Conservation (phyloP, 2,797 vertebrate genomes). For the Bradypus variegatus region DNA sequence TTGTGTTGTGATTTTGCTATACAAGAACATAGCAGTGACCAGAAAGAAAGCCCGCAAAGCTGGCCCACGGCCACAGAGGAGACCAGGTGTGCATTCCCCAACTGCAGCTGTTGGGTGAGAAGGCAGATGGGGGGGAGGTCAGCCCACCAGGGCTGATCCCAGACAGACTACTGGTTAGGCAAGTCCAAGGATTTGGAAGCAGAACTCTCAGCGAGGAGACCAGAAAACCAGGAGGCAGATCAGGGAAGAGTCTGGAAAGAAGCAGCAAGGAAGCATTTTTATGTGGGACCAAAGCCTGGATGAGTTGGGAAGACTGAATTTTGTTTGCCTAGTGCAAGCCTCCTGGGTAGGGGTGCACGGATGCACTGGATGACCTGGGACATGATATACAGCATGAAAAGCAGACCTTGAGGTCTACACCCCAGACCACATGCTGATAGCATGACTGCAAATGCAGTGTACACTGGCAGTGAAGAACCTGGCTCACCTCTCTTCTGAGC, state of each 20-base stretch:
- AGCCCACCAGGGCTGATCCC: too few relatives aligned
- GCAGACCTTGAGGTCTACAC: neutral
- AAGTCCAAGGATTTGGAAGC: neutral
- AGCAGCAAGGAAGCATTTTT: neutral
- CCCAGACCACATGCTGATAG: rapidly evolving
- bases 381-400: neutral
- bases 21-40: neutral
- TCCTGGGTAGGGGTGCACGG: neutral
- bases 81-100: neutral
- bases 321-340: neutral
- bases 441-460: rapidly evolving
- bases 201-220: neutral
- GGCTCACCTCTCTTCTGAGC: neutral
- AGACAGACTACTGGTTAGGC: neutral
- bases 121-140: too few relatives aligned
- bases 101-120: too few relatives aligned
- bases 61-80: neutral
- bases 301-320: neutral
- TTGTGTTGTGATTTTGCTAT: neutral
- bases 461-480: rapidly evolving
- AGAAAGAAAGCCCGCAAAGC: neutral
- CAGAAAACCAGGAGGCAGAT: neutral
- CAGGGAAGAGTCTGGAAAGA: neutral
- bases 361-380: neutral
- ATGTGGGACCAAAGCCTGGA: neutral